Evolutionary conservation across 1,140 invertebrate genomes (phyloP), one percentile per base, ranked within the genome.

Genomic region (Zaprionus inermis): DNA sequence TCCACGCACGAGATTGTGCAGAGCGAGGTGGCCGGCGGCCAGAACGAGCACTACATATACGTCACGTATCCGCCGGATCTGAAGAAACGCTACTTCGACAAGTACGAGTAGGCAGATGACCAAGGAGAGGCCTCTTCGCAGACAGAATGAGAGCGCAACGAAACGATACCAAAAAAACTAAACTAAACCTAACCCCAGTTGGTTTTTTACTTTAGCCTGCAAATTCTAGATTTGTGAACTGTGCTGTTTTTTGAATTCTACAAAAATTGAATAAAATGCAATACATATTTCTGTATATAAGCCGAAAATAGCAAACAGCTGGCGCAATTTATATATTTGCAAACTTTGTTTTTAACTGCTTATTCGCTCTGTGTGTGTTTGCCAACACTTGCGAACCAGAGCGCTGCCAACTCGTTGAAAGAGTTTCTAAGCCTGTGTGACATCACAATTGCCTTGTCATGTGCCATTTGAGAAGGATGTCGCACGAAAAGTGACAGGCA

Each of bases 51-150:
- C 91, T 97, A 97, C 92, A 97, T 97, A 76, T 97, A 97, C 92
- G 96, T 97, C 68, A 96, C 96, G 54, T 97, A 97, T 93, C 96
- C 96, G 57, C 96, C 96, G 12, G 96, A 97, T 92, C 93, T 97
- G 36, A 97, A 97, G 92, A 94, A 96, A 78, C 93, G 96, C 57
- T 94, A 97, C 75, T 93, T 97, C 63, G 96, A 96, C 93, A 96
- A 96, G 96, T 96, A 95, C 91, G 93, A 92, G 78, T 92, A 86
- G 68, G 20, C 16, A 52, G 63, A 32, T 44, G 44, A 49, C 44
- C 44, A 49, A 61, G 34, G 58, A 52, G 16, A 44, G 61, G 36
- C 36, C 36, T 41, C 36, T 41, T 7, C 38, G n/a, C 6, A 10
- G n/a, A 44, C 38, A 38, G 49, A 51, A 60, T 66, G 58, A 64